Evolutionary conservation across 2,113 vertebrate genomes (phyloP).

Genomic region (Taurulus bubalis): DNA sequence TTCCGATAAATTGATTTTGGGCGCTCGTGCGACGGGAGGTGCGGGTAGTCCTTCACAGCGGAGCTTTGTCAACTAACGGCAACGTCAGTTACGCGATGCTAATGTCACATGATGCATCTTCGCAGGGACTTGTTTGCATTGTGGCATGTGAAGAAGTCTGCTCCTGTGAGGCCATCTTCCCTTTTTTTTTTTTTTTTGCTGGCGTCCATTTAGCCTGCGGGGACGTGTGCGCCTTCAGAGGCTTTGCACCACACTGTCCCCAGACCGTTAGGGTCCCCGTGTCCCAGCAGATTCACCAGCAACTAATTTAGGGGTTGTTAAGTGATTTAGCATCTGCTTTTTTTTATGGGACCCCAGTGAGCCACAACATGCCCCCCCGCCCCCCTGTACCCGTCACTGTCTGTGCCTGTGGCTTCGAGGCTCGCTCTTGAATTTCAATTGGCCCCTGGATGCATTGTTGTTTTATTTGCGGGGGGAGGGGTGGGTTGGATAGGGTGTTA

Average conservation of each 20-base stretch:
- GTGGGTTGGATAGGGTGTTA: slow-evolving; percentile 46
- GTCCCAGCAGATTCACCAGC: slow-evolving; percentile 65
- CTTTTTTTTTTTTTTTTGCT: slow-evolving; percentile 9
- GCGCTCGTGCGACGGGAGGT: slow-evolving; percentile 30
- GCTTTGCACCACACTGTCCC: slow-evolving; percentile 3
- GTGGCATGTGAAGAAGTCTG: slow-evolving; percentile 5
- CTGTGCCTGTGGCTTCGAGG: slow-evolving; percentile 68
- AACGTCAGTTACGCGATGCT: slow-evolving; percentile 18
- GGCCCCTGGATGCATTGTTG: slow-evolving; percentile 63
- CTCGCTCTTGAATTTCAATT: slow-evolving; percentile 81
- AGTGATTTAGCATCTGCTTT: slow-evolving; percentile 80
- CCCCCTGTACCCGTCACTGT: slow-evolving; percentile 43
- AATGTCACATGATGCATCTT: neutral
- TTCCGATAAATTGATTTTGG: slow-evolving; percentile 71
- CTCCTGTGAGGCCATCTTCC: slow-evolving; percentile 32
- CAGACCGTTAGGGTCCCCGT: slow-evolving; percentile 17
- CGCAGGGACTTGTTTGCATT: slow-evolving; percentile 7
- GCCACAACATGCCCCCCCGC: slow-evolving; percentile 60
- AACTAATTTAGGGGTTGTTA: slow-evolving; percentile 78
- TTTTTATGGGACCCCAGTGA: slow-evolving; percentile 78
- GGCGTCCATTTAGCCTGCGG: slow-evolving; percentile 7
- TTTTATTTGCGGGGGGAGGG: slow-evolving; percentile 78
- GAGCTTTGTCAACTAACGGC: slow-evolving; percentile 33
- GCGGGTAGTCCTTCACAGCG: slow-evolving; percentile 26
- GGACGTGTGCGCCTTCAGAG: neutral